Conservation (phyloP, 2,888 invertebrate genomes). For the Therioaphis trifolii region DNA sequence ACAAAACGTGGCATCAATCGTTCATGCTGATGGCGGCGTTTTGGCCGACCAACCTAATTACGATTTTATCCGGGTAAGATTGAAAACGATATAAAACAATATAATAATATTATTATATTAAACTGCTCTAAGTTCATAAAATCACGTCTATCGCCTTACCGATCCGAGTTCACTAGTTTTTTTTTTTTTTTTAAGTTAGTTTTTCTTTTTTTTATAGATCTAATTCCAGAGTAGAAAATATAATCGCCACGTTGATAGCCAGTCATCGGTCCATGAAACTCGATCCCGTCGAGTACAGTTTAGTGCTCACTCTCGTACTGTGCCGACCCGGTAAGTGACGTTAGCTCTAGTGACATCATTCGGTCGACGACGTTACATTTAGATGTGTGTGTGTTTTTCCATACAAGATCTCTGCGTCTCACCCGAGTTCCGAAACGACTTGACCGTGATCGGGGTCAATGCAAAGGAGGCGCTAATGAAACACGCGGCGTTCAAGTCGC, state of each 20-base stretch:
- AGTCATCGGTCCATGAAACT: constrained; percentile 63
- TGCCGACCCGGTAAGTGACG: constrained; percentile 66
- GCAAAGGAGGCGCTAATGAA: constrained; percentile 53
- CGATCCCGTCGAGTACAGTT: constrained; percentile 65
- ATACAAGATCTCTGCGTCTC: constrained; percentile 32
- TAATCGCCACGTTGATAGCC: constrained; percentile 34
- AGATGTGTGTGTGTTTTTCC: no score
- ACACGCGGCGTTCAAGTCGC: constrained; percentile 38
- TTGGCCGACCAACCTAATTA: constrained; percentile 65
- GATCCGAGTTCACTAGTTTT: no score
- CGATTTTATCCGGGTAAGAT: constrained; percentile 28
- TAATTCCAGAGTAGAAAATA: constrained; percentile 10
- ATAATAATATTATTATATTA: no score
- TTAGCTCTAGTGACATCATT: no score
- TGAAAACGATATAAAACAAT: no score
- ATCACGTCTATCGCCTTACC: no score
- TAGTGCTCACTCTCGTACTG: constrained; percentile 65
- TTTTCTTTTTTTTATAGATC: no score
- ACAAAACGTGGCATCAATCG: constrained; percentile 66
- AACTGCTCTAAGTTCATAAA: no score
- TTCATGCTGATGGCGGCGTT: constrained; percentile 66
- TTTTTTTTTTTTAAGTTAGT: no score
- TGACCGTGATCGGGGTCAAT: constrained; percentile 11
- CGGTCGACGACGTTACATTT: no score
- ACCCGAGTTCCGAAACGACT: constrained; percentile 13